Evolutionary conservation across 1,140 invertebrate genomes (phyloP).

Genomic region (Eumeta japonica): DNA sequence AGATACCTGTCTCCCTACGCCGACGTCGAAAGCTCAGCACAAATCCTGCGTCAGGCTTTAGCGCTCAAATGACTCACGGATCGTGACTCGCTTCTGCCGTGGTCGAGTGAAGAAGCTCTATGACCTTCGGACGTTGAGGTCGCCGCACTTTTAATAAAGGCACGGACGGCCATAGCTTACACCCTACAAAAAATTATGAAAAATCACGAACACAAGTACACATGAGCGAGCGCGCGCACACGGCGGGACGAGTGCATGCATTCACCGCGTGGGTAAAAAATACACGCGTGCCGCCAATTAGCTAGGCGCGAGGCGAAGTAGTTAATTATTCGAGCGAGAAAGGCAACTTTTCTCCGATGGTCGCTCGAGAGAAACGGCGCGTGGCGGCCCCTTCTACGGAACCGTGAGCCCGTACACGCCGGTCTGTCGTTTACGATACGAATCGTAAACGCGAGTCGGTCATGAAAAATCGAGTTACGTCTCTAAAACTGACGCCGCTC

Average conservation of each 20-base stretch:
- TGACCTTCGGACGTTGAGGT: constrained; percentile 13
- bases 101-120: no score
- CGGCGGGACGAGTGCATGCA: constrained; percentile 23
- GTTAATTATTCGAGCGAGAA: constrained; percentile 4
- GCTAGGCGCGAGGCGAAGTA: constrained; percentile 22
- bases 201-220: constrained; percentile 15
- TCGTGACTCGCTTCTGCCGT: no score
- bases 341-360: constrained; percentile 28
- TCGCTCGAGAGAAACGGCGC: constrained; percentile 36
- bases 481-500: not conserved
- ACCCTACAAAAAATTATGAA: no score
- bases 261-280: constrained; percentile 26
- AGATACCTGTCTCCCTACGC: no score
- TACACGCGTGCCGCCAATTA: constrained; percentile 48
- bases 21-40: no score
- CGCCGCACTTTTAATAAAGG: constrained; percentile 4
- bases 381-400: constrained; percentile 8
- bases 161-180: no score
- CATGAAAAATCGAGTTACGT: not conserved
- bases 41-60: no score
- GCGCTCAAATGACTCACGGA: no score
- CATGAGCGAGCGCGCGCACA: constrained; percentile 15
- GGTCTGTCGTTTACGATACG: not conserved
- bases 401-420: not conserved
- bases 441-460: not conserved